Base-by-base conservation (phyloP, 2,113 vertebrate species). In the Trematocara macrostoma region DNA sequence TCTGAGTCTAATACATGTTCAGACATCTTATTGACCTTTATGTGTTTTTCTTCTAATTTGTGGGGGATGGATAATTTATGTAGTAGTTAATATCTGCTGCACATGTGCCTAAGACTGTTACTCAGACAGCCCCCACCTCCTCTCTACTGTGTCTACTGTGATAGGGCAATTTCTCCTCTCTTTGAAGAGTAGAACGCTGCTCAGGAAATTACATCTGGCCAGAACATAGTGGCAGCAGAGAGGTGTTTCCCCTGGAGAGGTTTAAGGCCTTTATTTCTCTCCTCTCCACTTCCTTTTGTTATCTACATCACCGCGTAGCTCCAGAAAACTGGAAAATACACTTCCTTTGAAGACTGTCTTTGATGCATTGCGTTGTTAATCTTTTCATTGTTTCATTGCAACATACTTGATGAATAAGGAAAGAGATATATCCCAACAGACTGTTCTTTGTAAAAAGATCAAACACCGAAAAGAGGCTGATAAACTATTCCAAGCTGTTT, bases 311-410 rank as follows among this genome's bases (percentile, higher is more conserved):
- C 69, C 23, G 55, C 55, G 83, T 83, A 67, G 89, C 89, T 87
- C 55, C 82, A 31, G 53, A 91, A 89, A 87, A 88, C 81, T 82
- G 90, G 16, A 85, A 91, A 91, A 92, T 67, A 84, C 69, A 56
- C 84, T 88, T 88, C 87, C 90, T 95, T 94, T 94, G 91, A 95
- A 94, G 93, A 86, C 56, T 14, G 40, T 89, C 94, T 92, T 95
- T 93, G 93, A 93, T 91, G 90, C 90, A 82, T 71, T 86, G 79
- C 84, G 87, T 85, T 91, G 89, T 88, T 93, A 94, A 90, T 91
- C 83, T 90, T 86, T 90, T 84, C 89, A 88, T 91, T 81, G 85
- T 93, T 92, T 93, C 92, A 64, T 86, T 84, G 88, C 84, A 85
- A 91, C 84, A 90, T 87, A 78, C 86, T 78, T 79, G 91, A 91